These are phyloP conservation scores for Gyrodactylus salaris DNA, from an alignment of 1,140 invertebrate genomes.

Conservation along the genomic window DNA sequence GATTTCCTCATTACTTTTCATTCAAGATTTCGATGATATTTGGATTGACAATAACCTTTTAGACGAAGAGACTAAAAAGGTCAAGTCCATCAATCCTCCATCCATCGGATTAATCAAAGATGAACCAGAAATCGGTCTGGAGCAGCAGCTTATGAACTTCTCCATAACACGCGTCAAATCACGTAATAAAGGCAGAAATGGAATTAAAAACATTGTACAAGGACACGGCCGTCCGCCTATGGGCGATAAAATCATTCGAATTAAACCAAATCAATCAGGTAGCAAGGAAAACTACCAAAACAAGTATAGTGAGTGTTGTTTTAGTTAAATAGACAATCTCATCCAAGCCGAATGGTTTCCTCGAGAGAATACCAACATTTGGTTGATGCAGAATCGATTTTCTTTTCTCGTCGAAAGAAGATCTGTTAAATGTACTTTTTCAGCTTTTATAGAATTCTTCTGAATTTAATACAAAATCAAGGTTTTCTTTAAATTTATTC, in stretches of 20 bases:
- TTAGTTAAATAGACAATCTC: not conserved
- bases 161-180: not conserved
- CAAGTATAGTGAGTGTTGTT: no score
- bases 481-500: no score
- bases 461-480: no score
- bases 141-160: not conserved
- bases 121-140: not conserved
- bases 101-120: not conserved
- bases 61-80: not conserved
- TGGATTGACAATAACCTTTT: not conserved
- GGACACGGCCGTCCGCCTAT: not conserved
- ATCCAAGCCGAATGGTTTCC: not conserved
- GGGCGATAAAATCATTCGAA: not conserved
- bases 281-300: no score
- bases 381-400: not conserved
- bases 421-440: no score
- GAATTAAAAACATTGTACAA: not conserved
- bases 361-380: not conserved
- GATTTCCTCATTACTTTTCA: not conserved
- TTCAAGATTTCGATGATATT: not conserved
- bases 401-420: no score
- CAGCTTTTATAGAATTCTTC: no score
- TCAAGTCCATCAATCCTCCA: no score
- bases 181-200: not conserved
- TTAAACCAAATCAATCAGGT: not conserved